Evolutionary conservation across 2,888 invertebrate species (phyloP).

Genomic region (Saturnia pavonia): DNA sequence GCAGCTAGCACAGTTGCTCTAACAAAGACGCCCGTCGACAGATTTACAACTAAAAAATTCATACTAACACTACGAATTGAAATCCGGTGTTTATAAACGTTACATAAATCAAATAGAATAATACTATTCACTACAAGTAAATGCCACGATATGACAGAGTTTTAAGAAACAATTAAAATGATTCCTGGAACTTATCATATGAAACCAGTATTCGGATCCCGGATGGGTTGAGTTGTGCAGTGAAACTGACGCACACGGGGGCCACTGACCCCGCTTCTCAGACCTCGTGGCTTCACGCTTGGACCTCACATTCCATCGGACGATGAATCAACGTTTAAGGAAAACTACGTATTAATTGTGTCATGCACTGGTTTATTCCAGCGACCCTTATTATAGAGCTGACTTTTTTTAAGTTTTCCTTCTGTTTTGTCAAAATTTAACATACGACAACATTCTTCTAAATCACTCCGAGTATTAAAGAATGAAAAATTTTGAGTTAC

Average conservation of each 20-base stretch:
- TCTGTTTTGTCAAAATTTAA: neutral
- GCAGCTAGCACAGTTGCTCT: neutral
- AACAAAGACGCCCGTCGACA: neutral
- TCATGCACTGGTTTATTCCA: neutral
- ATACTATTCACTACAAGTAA: neutral
- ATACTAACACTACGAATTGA: neutral
- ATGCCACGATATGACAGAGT: neutral
- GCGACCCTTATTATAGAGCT: neutral
- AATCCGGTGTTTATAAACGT: neutral
- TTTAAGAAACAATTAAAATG: neutral
- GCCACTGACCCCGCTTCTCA: neutral
- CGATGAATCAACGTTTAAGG: slow-evolving; percentile 11
- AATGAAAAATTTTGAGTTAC: too few relatives aligned
- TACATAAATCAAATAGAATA: neutral
- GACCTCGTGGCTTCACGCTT: slow-evolving; percentile 11
- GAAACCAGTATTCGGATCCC: neutral
- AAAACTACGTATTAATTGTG: neutral
- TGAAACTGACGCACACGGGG: neutral
- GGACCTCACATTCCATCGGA: slow-evolving; percentile 6
- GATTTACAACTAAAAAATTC: neutral
- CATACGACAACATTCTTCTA: neutral
- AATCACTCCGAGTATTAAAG: neutral
- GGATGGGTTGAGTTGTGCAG: neutral
- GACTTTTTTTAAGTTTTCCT: neutral
- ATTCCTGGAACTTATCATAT: neutral